Conservation (phyloP, 2,113 vertebrate genomes). For the Hypanus sabinus region DNA sequence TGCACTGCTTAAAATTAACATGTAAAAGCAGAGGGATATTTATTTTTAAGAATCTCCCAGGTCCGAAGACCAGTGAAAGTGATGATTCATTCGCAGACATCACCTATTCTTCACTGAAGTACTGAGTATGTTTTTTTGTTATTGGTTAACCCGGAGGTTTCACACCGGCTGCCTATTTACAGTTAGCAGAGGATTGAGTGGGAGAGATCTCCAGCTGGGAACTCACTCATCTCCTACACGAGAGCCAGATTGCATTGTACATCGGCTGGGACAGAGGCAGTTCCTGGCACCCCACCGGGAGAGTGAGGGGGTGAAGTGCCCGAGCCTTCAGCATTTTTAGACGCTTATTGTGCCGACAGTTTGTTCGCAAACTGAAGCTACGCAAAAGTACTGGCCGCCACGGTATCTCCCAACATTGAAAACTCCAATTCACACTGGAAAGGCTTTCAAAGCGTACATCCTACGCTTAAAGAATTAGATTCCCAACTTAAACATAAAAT, state of each 20-base stretch:
- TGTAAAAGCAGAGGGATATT: not conserved
- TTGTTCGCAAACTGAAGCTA: not conserved
- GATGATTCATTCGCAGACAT: not conserved
- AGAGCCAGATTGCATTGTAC: conserved; percentile 19
- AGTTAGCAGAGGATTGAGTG: not conserved
- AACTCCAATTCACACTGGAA: not conserved
- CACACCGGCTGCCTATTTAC: conserved; percentile 3
- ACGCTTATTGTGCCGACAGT: not conserved
- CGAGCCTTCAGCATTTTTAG: not conserved
- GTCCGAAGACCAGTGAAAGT: not conserved
- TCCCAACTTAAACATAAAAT: not conserved
- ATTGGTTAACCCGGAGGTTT: not conserved
- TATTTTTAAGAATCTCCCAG: not conserved
- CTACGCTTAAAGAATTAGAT: not conserved
- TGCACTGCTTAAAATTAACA: not conserved
- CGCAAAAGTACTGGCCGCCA: not conserved
- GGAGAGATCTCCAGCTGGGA: conserved; percentile 9
- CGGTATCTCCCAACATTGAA: not conserved
- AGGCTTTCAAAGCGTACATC: not conserved
- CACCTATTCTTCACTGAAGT: not conserved
- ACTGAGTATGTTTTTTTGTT: not conserved
- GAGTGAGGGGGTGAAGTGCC: not conserved
- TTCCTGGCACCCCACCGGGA: not conserved
- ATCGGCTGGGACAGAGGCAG: not conserved
- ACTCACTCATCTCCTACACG: conserved; percentile 23